Conservation (phyloP, 2,797 vertebrate species). For the Pampus argenteus region DNA sequence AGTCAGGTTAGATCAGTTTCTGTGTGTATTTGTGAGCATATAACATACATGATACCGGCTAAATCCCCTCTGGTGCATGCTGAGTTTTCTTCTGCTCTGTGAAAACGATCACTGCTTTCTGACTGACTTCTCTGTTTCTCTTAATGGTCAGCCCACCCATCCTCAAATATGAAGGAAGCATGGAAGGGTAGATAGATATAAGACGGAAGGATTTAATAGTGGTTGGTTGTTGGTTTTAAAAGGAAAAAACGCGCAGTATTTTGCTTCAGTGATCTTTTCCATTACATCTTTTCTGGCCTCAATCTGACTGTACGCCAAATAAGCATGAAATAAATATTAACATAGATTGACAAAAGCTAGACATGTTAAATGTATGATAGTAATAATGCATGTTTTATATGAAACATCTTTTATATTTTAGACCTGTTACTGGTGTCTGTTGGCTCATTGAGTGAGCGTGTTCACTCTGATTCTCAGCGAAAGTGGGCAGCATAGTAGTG, state of each 20-base stretch:
- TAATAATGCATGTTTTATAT: background rate
- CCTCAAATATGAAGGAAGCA: conserved; percentile 61
- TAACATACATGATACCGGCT: conserved; percentile 47
- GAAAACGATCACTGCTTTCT: conserved; percentile 66
- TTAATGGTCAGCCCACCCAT: conserved; percentile 65
- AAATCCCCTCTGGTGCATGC: conserved; percentile 33
- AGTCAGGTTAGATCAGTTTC: conserved; percentile 29
- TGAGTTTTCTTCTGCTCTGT: conserved; percentile 59
- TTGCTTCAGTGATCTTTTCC: conserved; percentile 43
- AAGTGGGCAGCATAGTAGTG: conserved; percentile 51
- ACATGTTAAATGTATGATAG: conserved; percentile 4
- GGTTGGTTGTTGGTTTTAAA: conserved; percentile 26
- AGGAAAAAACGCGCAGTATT: background rate
- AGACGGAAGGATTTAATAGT: conserved; percentile 48
- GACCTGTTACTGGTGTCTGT: background rate
- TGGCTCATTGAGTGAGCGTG: conserved; percentile 4
- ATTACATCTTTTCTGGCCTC: conserved; percentile 16
- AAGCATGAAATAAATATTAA: background rate
- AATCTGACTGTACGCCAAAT: conserved; percentile 19
- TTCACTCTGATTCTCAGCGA: conserved; percentile 40
- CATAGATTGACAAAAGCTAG: background rate
- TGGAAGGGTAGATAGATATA: conserved; percentile 45
- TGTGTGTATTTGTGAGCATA: conserved; percentile 22
- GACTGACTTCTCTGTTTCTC: conserved; percentile 55
- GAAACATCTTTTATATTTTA: background rate